These are phyloP conservation scores for Tachina fera DNA, from an alignment of 2,888 invertebrate species.

Conservation along the genomic window DNA sequence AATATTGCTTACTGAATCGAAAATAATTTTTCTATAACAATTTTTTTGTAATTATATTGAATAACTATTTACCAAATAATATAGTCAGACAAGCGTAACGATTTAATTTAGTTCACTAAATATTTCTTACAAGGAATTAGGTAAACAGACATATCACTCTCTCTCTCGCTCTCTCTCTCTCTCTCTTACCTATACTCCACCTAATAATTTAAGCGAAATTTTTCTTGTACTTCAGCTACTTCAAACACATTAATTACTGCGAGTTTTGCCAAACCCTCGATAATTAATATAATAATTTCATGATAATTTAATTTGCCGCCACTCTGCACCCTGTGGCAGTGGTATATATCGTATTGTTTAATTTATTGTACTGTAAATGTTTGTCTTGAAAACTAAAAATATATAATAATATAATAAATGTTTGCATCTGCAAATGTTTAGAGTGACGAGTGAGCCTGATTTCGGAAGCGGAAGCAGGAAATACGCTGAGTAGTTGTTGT, in stretches of 20 bases:
- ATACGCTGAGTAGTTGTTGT: conserved; percentile 64
- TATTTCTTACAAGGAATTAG: neutral
- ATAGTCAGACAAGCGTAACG: neutral
- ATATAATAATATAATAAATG: neutral
- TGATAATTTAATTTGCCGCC: conserved; percentile 30
- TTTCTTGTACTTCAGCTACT: neutral
- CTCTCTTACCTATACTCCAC: neutral
- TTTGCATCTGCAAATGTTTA: neutral
- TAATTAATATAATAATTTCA: conserved; percentile 54
- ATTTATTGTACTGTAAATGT: too few relatives aligned
- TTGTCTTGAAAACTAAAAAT: too few relatives aligned
- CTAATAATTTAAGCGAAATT: neutral
- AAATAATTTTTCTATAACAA: too few relatives aligned
- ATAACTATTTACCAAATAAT: too few relatives aligned
- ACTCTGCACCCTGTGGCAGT: neutral
- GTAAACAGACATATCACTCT: neutral
- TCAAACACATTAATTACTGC: neutral
- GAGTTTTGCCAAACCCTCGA: conserved; percentile 10
- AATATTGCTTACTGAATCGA: too few relatives aligned
- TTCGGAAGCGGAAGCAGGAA: conserved; percentile 69
- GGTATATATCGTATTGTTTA: neutral
- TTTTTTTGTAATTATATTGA: too few relatives aligned
- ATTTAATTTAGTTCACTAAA: conserved; percentile 13
- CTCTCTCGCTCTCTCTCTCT: too few relatives aligned
- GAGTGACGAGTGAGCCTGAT: conserved; percentile 46